Conservation (phyloP, 2,113 vertebrate genomes). For the Sus scrofa region DNA sequence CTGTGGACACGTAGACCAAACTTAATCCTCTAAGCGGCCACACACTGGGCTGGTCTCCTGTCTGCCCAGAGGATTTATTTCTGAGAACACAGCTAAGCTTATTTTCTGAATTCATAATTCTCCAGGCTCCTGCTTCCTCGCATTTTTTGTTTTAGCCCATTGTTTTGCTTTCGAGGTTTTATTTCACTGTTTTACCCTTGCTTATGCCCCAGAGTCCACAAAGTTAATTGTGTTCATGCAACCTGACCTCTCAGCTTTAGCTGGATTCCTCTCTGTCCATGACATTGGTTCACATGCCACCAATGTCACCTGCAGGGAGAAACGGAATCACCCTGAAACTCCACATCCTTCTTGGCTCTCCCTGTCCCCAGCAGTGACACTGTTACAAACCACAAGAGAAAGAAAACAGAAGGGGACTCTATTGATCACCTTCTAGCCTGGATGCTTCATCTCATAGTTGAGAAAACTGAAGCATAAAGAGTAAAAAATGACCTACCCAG, state of each 20-base stretch:
- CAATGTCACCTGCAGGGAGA: neutral
- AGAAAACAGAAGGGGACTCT: neutral
- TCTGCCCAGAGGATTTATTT: neutral
- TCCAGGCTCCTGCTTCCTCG: neutral
- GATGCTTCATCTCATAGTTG: neutral
- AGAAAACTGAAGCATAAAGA: neutral
- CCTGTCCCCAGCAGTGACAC: neutral
- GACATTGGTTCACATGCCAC: neutral
- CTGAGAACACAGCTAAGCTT: neutral
- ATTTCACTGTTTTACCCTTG: neutral
- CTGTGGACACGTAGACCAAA: neutral
- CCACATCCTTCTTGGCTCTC: neutral
- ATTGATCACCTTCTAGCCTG: fast-evolving
- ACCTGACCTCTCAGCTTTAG: neutral
- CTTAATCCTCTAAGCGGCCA: neutral
- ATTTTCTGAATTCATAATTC: slow-evolving; percentile 35
- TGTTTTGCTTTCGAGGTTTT: neutral
- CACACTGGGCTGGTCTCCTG: fast-evolving
- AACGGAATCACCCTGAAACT: neutral
- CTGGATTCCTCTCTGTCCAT: neutral
- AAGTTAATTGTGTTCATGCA: neutral
- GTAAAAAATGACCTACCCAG: neutral
- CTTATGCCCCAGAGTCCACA: neutral
- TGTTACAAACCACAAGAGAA: neutral
- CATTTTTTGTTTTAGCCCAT: neutral